A percentile compares a stretch with the other conserved stretches of the same genome.
These are phyloP conservation scores for Leptinotarsa defecta DNA, from an alignment of 1,140 invertebrate genomes.

Conservation along the genomic window DNA sequence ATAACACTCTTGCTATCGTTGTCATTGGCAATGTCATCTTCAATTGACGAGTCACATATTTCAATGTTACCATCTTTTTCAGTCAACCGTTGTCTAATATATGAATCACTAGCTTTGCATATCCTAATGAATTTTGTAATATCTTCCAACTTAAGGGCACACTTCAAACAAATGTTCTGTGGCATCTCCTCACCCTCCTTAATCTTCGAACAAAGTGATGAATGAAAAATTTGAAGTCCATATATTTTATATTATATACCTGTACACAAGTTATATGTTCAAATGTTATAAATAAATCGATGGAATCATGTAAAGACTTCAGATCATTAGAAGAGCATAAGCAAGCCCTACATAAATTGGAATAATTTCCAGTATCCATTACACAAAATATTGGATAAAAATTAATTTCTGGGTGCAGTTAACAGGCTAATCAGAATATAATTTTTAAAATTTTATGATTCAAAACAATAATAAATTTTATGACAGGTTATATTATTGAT, in stretches of 20 bases:
- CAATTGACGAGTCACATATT: neutral
- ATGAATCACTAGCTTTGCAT: constrained; percentile 6
- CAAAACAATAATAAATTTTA: too few species aligned
- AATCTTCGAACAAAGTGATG: neutral
- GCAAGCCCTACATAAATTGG: constrained; percentile 12
- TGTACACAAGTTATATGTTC: neutral
- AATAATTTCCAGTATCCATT: neutral
- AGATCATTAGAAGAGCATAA: neutral
- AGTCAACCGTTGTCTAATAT: constrained; percentile 1
- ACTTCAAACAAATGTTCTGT: neutral
- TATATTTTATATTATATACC: constrained; percentile 8
- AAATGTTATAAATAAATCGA: neutral
- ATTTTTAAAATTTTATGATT: too few species aligned
- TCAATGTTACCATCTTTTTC: neutral
- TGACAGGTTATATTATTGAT: too few species aligned
- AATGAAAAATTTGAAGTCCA: neutral
- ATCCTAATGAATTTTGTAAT: constrained; percentile 8
- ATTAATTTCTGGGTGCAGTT: too few species aligned
- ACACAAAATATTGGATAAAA: too few species aligned
- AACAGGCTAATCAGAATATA: too few species aligned
- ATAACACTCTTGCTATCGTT: neutral
- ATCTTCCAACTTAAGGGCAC: constrained; percentile 9
- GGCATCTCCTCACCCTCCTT: neutral
- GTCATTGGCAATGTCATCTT: neutral
- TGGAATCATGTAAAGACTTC: neutral